phyloP scores from a whole-genome alignment of 1,140 invertebrate species.

The Ephestia elutella region DNA sequence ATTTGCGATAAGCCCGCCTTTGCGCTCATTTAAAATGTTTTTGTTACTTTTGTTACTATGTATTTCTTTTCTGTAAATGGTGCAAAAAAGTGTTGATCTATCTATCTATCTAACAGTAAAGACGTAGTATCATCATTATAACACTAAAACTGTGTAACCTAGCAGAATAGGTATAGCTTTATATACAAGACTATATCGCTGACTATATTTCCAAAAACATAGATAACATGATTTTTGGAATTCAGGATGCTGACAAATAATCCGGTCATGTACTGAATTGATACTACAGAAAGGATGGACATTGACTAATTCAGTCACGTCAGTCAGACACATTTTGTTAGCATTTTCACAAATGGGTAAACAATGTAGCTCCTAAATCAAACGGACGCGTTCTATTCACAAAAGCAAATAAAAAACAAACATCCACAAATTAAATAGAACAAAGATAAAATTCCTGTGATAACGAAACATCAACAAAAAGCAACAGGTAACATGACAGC shows the following conservation, averaged over 20 bases:
- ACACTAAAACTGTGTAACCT: too few relatives aligned
- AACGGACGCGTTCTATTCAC: not conserved
- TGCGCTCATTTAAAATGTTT: too few relatives aligned
- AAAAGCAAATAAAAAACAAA: not conserved
- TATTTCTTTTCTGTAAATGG: too few relatives aligned
- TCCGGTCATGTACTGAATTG: not conserved
- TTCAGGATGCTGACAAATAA: not conserved
- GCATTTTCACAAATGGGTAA: not conserved
- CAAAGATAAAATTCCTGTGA: not conserved
- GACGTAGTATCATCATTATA: too few relatives aligned
- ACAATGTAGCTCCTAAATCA: not conserved
- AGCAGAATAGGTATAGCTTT: too few relatives aligned
- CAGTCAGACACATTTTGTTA: not conserved
- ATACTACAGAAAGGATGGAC: not conserved
- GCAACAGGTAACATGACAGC: conserved; percentile 3
- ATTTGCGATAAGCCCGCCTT: too few relatives aligned
- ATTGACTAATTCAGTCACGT: not conserved
- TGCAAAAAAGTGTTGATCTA: too few relatives aligned
- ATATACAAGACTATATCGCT: too few relatives aligned
- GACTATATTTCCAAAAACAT: too few relatives aligned
- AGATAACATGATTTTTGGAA: not conserved
- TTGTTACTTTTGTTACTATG: too few relatives aligned
- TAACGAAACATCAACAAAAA: not conserved
- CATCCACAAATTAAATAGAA: not conserved
- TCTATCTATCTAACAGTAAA: too few relatives aligned